Percentiles rank a stretch among this genome's conserved stretches.
phyloP scores from a whole-genome alignment of 64 coral and sea anemone species.

The Dendrophyllia cribrosa region DNA sequence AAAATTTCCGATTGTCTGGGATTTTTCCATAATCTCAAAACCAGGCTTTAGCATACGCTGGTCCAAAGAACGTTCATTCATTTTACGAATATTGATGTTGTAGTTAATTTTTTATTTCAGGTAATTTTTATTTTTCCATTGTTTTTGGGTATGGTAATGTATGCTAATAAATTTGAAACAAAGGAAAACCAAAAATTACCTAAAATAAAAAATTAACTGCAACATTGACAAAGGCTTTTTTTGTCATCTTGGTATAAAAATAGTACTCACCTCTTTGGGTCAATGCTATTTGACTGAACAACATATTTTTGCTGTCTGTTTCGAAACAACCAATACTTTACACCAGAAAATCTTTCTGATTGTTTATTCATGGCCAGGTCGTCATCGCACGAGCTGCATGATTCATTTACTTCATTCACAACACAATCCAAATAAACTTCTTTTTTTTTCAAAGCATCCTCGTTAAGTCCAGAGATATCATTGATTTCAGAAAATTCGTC shows the following conservation, averaged over 20 bases:
- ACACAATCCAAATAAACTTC: neutral
- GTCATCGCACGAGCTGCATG: neutral
- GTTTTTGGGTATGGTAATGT: no score
- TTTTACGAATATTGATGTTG: no score
- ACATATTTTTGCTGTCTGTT: neutral
- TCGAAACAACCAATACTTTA: neutral
- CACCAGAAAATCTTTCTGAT: neutral
- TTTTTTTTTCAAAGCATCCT: neutral
- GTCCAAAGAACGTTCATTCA: no score
- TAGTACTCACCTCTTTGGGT: neutral
- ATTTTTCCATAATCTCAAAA: no score
- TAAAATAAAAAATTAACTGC: no score
- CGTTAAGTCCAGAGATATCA: neutral
- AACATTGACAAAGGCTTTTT: neutral
- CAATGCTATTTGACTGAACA: neutral
- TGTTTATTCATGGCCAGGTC: neutral
- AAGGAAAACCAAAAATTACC: no score
- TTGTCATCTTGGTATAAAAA: neutral
- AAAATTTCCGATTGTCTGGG: no score
- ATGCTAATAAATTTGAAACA: no score
- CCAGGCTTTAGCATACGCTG: no score
- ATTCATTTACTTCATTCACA: no score
- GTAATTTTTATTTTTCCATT: no score
- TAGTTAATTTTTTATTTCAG: no score
- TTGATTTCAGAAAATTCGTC: neutral